phyloP scores from a whole-genome alignment of 2,113 vertebrate genomes.

The Gobio gobio region DNA sequence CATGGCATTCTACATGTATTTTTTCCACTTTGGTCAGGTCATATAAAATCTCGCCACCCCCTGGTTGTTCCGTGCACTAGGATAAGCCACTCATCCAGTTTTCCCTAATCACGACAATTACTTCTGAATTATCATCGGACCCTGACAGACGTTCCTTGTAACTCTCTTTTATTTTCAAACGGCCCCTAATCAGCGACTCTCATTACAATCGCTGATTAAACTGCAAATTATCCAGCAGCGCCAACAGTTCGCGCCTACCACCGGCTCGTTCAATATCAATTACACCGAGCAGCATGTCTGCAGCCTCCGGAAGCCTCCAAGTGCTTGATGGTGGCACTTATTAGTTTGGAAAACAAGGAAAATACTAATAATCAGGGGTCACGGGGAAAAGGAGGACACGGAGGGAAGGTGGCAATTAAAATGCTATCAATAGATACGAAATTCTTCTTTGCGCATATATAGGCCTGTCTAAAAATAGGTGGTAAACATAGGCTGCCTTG shows the following conservation, averaged over 20 bases:
- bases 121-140: slow-evolving; percentile 94
- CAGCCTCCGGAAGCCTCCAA: slow-evolving; percentile 87
- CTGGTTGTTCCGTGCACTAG: slow-evolving; percentile 87
- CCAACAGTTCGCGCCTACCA: slow-evolving; percentile 95
- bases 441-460: not conserved
- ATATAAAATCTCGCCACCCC: slow-evolving; percentile 75
- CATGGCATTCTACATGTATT: slow-evolving; percentile 18
- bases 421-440: not conserved
- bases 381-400: slow-evolving; percentile 74
- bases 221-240: slow-evolving; percentile 99
- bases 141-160: slow-evolving; percentile 99
- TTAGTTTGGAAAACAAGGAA: slow-evolving; percentile 99
- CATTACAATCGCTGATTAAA: slow-evolving; percentile 99
- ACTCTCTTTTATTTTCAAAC: slow-evolving; percentile 98
- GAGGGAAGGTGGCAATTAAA: slow-evolving; percentile 67
- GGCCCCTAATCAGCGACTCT: slow-evolving; percentile 99
- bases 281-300: slow-evolving; percentile 93
- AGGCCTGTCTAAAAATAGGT: not conserved
- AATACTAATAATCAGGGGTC: slow-evolving; percentile 99
- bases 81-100: slow-evolving; percentile 96
- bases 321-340: slow-evolving; percentile 93
- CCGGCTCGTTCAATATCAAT: slow-evolving; percentile 99
- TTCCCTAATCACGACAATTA: slow-evolving; percentile 96
- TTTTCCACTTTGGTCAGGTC: slow-evolving; percentile 44
- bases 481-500: not conserved